These are phyloP conservation scores for Cydia amplana DNA, from an alignment of 1,140 invertebrate species.

Conservation along the genomic window DNA sequence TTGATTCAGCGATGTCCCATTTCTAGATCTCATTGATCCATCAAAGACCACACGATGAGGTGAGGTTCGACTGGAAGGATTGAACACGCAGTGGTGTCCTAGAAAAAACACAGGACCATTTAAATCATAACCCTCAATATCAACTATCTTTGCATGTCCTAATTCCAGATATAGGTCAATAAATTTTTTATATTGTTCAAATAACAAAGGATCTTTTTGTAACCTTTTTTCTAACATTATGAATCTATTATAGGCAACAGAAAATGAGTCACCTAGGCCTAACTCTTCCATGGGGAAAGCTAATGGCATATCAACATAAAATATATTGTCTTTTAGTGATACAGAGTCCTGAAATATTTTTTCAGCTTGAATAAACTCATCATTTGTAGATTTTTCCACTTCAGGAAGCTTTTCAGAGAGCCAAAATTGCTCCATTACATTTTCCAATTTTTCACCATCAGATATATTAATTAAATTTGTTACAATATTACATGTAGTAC, in stretches of 20 bases:
- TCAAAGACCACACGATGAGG: slow-evolving; percentile 51
- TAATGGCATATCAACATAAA: slow-evolving; percentile 19
- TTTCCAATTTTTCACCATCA: no score
- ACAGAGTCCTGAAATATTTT: no score
- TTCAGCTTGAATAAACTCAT: no score
- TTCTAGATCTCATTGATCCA: slow-evolving; percentile 44
- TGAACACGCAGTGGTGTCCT: not conserved
- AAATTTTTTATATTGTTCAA: slow-evolving; percentile 45
- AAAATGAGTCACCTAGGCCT: slow-evolving; percentile 27
- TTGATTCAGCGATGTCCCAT: slow-evolving; percentile 57
- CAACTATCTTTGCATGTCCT: slow-evolving; percentile 46
- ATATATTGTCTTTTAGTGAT: not conserved
- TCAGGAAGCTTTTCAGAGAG: no score
- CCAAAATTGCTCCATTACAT: no score
- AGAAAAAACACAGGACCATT: no score
- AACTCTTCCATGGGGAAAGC: slow-evolving; percentile 10
- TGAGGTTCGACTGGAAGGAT: no score
- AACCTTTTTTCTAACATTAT: not conserved
- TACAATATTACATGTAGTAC: no score
- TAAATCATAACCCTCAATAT: slow-evolving; percentile 25
- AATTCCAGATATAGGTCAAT: slow-evolving; percentile 50
- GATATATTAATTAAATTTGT: no score
- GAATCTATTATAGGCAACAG: slow-evolving; percentile 29
- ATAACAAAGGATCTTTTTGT: slow-evolving; percentile 32
- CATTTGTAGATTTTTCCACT: no score